Percentiles rank a stretch among this genome's conserved stretches.
Conservation (phyloP, 2,888 invertebrate species). For the Busseola fusca region DNA sequence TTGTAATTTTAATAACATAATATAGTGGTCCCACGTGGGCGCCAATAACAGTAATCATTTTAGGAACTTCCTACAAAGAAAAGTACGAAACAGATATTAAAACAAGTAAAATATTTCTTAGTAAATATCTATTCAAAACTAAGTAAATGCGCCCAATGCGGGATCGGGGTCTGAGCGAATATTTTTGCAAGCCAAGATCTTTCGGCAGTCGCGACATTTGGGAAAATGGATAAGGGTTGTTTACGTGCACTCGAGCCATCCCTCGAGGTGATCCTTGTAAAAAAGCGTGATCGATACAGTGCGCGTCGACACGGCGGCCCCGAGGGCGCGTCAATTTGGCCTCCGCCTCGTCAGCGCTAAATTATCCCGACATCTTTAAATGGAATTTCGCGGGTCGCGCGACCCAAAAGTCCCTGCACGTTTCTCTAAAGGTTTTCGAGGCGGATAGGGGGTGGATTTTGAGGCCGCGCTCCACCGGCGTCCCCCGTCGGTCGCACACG, state of each 20-base stretch:
- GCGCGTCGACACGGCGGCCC: slow-evolving; percentile 78
- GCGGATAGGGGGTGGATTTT: slow-evolving; percentile 73
- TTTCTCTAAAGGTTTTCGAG: slow-evolving; percentile 71
- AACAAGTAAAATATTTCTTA: slow-evolving; percentile 8
- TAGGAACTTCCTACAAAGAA: background rate
- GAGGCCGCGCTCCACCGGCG: slow-evolving; percentile 70
- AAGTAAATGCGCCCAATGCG: slow-evolving; percentile 61
- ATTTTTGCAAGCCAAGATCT: slow-evolving; percentile 71
- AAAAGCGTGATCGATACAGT: slow-evolving; percentile 83
- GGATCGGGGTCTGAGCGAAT: slow-evolving; percentile 61
- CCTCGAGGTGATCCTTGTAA: slow-evolving; percentile 74
- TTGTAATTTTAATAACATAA: slow-evolving; percentile 18
- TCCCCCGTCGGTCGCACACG: slow-evolving; percentile 76
- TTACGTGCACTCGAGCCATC: slow-evolving; percentile 77
- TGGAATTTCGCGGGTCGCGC: slow-evolving; percentile 86
- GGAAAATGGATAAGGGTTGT: slow-evolving; percentile 79
- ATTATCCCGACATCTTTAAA: slow-evolving; percentile 89
- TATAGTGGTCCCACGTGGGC: slow-evolving; percentile 21
- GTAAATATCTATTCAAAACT: slow-evolving; percentile 40
- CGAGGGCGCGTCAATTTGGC: slow-evolving; percentile 86
- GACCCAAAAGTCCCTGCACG: slow-evolving; percentile 78
- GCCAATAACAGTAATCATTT: slow-evolving; percentile 38
- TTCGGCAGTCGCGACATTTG: slow-evolving; percentile 69
- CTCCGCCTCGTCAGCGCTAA: slow-evolving; percentile 87
- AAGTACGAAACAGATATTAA: slow-evolving; percentile 4